Evolutionary conservation across 2,113 vertebrate species (phyloP).

Genomic region (Pangasianodon hypophthalmus): DNA sequence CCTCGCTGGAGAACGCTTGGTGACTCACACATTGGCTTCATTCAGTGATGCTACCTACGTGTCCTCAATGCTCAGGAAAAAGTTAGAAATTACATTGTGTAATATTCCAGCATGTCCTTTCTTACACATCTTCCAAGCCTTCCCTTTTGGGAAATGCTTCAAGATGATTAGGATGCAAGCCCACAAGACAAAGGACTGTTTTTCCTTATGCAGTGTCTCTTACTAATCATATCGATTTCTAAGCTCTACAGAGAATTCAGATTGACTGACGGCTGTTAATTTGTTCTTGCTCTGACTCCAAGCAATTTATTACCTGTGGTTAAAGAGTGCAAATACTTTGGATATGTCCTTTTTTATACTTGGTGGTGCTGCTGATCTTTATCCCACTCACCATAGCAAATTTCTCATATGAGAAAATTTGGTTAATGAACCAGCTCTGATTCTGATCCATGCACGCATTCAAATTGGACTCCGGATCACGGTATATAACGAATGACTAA

Average conservation of each 20-base stretch:
- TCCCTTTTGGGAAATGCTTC: background rate
- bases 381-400: background rate
- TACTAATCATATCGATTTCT: background rate
- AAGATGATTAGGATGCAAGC: background rate
- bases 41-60: background rate
- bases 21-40: constrained; percentile 29
- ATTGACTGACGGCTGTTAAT: background rate
- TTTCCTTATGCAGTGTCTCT: background rate
- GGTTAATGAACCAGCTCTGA: background rate
- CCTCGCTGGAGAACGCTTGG: background rate
- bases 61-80: background rate
- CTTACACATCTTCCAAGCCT: background rate
- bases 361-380: background rate
- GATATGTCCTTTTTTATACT: background rate
- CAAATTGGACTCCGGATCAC: background rate
- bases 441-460: background rate
- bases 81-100: background rate
- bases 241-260: background rate
- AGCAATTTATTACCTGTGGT: background rate
- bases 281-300: background rate
- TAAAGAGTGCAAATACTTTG: background rate
- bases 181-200: background rate
- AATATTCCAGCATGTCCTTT: background rate
- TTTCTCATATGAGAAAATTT: background rate
- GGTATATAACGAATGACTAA: constrained; percentile 13